These are phyloP conservation scores for Mastomys natalensis DNA, from an alignment of 2,113 vertebrate genomes.

Conservation along the genomic window DNA sequence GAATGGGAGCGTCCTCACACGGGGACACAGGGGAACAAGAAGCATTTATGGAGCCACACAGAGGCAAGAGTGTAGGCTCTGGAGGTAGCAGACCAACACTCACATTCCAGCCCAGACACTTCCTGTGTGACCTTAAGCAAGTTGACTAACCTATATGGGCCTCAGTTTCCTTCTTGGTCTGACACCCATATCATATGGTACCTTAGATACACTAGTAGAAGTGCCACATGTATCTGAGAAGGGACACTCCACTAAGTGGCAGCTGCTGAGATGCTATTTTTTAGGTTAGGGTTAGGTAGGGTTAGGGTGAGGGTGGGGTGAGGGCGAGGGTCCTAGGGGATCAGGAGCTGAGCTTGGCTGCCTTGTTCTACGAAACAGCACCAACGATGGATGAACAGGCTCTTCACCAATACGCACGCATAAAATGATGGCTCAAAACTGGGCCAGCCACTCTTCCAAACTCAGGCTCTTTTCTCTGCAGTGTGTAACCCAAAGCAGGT, in stretches of 20 bases:
- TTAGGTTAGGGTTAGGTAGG: neutral
- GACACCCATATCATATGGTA: rapidly evolving
- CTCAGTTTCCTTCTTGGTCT: constrained; percentile 37
- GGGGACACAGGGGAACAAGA: constrained; percentile 68
- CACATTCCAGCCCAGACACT: neutral
- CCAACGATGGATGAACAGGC: neutral
- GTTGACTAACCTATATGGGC: constrained; percentile 33
- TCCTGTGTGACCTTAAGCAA: constrained; percentile 58
- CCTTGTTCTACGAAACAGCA: neutral
- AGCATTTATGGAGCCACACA: constrained; percentile 66
- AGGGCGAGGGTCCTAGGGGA: neutral
- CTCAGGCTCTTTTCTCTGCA: neutral
- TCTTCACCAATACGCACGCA: neutral
- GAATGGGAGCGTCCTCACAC: constrained; percentile 56
- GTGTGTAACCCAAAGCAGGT: neutral
- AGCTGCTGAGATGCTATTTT: neutral
- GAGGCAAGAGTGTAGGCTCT: constrained; percentile 64
- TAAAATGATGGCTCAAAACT: neutral
- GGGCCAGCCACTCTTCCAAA: neutral
- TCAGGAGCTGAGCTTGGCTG: neutral
- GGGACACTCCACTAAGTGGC: neutral
- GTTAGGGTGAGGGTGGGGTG: too few species aligned
- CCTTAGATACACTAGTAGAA: neutral
- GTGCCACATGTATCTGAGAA: neutral
- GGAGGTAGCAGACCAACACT: neutral